These are phyloP conservation scores for Yponomeuta sedellus DNA, from an alignment of 2,888 invertebrate genomes.

Conservation along the genomic window DNA sequence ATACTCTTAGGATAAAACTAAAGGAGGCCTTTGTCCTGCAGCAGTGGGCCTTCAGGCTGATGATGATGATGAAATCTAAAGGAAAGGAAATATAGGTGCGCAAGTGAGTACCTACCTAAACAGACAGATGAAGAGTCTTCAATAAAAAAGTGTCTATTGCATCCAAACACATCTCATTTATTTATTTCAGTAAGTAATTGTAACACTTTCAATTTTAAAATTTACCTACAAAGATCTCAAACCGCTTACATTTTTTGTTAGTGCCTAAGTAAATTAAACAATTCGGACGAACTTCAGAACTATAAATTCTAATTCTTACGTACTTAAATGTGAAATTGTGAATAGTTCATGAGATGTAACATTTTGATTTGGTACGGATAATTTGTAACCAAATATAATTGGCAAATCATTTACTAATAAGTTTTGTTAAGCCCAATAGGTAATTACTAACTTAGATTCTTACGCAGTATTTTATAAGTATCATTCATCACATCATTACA, in stretches of 20 bases:
- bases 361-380: background rate
- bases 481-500: background rate
- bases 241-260: conserved; percentile 43
- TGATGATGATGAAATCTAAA: no score
- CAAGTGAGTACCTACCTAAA: background rate
- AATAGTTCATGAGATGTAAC: background rate
- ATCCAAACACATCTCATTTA: conserved; percentile 66
- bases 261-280: conserved; percentile 53
- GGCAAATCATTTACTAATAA: conserved; percentile 1
- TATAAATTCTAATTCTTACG: conserved; percentile 15
- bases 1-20: no score
- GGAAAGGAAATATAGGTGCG: no score
- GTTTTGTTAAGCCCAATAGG: conserved; percentile 36
- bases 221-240: conserved; percentile 64
- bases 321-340: no score
- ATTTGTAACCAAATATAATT: background rate
- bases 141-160: conserved; percentile 29
- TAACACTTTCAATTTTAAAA: conserved; percentile 56
- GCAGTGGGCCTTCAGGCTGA: no score
- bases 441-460: background rate
- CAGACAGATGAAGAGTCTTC: background rate
- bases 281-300: conserved; percentile 58
- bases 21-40: no score
- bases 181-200: conserved; percentile 47
- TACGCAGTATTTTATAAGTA: background rate